Evolutionary conservation across 2,797 vertebrate species (phyloP).

Genomic region (Typhlichthys eigenmanni): DNA sequence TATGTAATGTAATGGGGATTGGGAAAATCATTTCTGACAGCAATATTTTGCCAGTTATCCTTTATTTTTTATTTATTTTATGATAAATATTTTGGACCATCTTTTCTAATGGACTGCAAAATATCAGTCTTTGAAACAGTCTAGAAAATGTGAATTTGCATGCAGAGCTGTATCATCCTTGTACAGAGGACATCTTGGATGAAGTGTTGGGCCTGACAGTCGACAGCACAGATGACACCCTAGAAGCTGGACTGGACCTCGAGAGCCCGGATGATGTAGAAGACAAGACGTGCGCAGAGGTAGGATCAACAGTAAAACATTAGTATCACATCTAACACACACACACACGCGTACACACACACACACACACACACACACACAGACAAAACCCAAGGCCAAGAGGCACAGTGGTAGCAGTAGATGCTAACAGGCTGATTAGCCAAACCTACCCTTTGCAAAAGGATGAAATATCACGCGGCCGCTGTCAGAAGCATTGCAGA

Average conservation of each 20-base stretch:
- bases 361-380: not conserved
- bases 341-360: not conserved
- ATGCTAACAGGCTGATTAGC: slow-evolving; percentile 8
- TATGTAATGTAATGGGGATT: too few relatives aligned
- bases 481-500: slow-evolving; percentile 7
- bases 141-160: too few relatives aligned
- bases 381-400: not conserved
- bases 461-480: not conserved
- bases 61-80: too few relatives aligned
- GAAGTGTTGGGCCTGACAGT: slow-evolving; percentile 76
- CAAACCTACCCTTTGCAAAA: not conserved
- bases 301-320: slow-evolving; percentile 84
- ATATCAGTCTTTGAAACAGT: too few relatives aligned
- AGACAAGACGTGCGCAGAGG: slow-evolving; percentile 69
- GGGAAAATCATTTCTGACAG: too few relatives aligned
- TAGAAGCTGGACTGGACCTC: slow-evolving; percentile 53
- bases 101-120: too few relatives aligned
- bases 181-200: slow-evolving; percentile 80
- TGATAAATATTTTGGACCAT: too few relatives aligned
- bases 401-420: slow-evolving; percentile 1
- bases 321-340: too few relatives aligned
- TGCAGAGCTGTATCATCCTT: slow-evolving; percentile 4
- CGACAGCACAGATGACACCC: slow-evolving; percentile 73
- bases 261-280: slow-evolving; percentile 68
- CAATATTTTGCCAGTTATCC: too few relatives aligned